These are phyloP conservation scores for Pomatostomus ruficeps DNA, from an alignment of 2,113 vertebrate species.

Conservation along the genomic window DNA sequence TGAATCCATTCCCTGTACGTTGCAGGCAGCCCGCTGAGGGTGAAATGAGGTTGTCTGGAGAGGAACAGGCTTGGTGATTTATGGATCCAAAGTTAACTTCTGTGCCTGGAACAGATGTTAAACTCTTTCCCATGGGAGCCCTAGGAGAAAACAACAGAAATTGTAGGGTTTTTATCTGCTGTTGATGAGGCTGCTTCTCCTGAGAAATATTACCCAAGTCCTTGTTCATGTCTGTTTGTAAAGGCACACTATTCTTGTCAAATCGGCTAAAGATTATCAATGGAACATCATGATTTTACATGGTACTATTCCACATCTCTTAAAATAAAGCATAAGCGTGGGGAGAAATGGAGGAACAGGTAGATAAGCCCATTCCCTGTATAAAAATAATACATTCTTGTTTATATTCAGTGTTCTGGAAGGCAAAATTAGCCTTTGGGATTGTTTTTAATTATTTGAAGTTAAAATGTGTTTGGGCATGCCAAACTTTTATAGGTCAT, in stretches of 20 bases:
- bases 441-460: conserved; percentile 44
- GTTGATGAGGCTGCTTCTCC: neutral
- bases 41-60: neutral
- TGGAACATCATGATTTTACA: neutral
- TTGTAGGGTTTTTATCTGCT: neutral
- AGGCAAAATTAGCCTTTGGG: conserved; percentile 40
- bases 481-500: conserved; percentile 34
- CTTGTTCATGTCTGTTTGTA: neutral
- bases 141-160: neutral
- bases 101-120: neutral
- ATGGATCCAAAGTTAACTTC: neutral
- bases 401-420: neutral
- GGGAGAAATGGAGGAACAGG: neutral
- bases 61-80: neutral
- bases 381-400: neutral
- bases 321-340: neutral
- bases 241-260: neutral
- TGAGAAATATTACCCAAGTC: neutral
- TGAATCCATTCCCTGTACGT: fast-evolving
- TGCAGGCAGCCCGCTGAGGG: neutral
- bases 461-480: conserved; percentile 34
- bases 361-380: neutral
- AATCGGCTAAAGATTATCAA: neutral
- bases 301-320: neutral
- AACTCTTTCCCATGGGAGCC: neutral